Evolutionary conservation across 2,113 vertebrate genomes (phyloP), one percentile per base, ranked within the genome.

Genomic region (Sander vitreus): DNA sequence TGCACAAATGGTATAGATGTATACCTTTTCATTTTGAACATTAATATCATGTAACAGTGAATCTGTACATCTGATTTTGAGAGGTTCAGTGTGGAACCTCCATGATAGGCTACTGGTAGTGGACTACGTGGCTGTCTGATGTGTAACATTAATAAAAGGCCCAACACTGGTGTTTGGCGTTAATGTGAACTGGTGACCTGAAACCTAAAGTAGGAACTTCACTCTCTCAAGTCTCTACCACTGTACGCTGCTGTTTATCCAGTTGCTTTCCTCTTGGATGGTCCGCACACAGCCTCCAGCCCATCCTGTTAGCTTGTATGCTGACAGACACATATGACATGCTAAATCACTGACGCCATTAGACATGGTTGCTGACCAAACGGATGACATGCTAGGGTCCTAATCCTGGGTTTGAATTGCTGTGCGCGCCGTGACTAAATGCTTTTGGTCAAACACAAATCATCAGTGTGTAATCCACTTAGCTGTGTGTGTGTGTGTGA

Each of bases 381-480:
- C 70, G 72, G 84, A 91, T 89, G 78, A 93, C 90, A 92, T 88
- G 92, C 87, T 84, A 18, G 84, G 30, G 55, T 85, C 73, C 88
- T 91, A 92, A 93, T 91, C 89, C 92, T 45, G 21, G 78, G 25
- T 84, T 86, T 90, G 82, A 91, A 88, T 85, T 48, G 72, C 79
- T 66, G 47, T 80, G 87, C 16, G 25, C 63, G 50, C 86, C 75
- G 79, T 92, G 88, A 92, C 90, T 85, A 91, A 91, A 88, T 83
- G 81, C 85, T 89, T 76, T 66, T 84, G 90, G 83, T 93, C 90
- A 83, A 89, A 91, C 90, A 93, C 89, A 93, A 90, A 92, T 90
- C 89, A 86, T 75, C 73, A 83, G 88, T 87, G 84, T 88, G 86
- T 92, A 93, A 93, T 92, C 92, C 86, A 90, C 77, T 92, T 90